Base-by-base conservation (phyloP, 2,113 vertebrate genomes). In the Dendropsophus ebraccatus region DNA sequence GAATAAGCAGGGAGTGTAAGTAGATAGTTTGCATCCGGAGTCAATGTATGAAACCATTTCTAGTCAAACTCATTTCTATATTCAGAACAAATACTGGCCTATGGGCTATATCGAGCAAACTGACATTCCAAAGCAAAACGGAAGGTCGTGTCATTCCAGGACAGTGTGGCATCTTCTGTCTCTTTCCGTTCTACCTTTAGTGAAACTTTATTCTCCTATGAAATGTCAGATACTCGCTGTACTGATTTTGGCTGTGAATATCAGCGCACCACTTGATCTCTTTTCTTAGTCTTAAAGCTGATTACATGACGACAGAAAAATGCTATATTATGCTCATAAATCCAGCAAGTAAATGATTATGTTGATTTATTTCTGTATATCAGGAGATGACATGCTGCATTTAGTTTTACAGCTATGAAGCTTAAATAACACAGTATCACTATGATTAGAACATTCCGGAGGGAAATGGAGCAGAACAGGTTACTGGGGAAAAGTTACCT, bases 11-110 rank as follows among this genome's bases (percentile, higher is more conserved):
- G 77, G 19, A 89, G 89, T 88, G 91, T 88, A 92, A 92, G 85
- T 86, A 88, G 91, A 91, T 93, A 93, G 87, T 89, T 91, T 90
- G 86, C 90, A 87, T 92, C 91, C 88, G 88, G 88, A 90, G 88
- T 84, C 85, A 90, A 89, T 89, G 89, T 89, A 92, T 89, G 90
- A 91, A 92, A 89, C 84, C 79, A n/a, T 87, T 87, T 90, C 45
- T 90, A 72, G 87, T 88, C 90, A 87, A 69, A 86, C 84, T 89
- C 86, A 60, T 82, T 90, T 90, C 91, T 91, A 91, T 90, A 88
- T 89, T 87, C 54, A 88, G 86, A 90, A 78, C 88, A 89, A 86
- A 86, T 81, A 45, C 35, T 35, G 69, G 67, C 69, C 78, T 73
- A 81, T 35, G 52, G 77, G 49, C 50, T 86, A 86, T 81, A 86